Evolutionary conservation across 2,113 vertebrate species (phyloP).

Genomic region (Antechinus stuartii): DNA sequence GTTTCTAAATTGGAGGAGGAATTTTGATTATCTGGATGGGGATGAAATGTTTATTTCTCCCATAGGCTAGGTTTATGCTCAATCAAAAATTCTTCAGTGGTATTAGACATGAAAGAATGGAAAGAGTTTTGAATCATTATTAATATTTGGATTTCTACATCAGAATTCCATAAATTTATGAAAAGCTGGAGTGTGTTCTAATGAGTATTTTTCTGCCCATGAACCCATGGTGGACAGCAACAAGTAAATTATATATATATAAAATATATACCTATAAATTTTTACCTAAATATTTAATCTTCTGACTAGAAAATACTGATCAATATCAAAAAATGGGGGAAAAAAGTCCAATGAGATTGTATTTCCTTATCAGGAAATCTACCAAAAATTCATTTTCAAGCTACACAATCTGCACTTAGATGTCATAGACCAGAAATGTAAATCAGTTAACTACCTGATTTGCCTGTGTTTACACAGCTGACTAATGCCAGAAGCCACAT

Average conservation of each 20-base stretch:
- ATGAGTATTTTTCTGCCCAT: not conserved
- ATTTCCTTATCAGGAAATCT: not conserved
- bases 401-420: not conserved
- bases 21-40: not conserved
- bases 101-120: not conserved
- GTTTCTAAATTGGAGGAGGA: slow-evolving; percentile 15
- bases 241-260: not conserved
- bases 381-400: not conserved
- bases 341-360: not conserved
- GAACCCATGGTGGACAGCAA: not conserved
- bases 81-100: not conserved
- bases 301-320: not conserved
- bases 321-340: not conserved
- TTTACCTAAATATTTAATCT: not conserved
- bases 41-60: not conserved
- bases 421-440: not conserved
- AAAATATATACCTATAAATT: not conserved
- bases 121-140: not conserved
- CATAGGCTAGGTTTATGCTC: not conserved
- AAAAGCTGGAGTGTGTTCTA: not conserved
- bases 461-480: not conserved
- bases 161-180: not conserved
- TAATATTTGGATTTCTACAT: not conserved
- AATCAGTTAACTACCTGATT: not conserved
- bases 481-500: not conserved